Evolutionary conservation across 2,797 vertebrate species (phyloP).

Genomic region (Xyrichtys novacula): DNA sequence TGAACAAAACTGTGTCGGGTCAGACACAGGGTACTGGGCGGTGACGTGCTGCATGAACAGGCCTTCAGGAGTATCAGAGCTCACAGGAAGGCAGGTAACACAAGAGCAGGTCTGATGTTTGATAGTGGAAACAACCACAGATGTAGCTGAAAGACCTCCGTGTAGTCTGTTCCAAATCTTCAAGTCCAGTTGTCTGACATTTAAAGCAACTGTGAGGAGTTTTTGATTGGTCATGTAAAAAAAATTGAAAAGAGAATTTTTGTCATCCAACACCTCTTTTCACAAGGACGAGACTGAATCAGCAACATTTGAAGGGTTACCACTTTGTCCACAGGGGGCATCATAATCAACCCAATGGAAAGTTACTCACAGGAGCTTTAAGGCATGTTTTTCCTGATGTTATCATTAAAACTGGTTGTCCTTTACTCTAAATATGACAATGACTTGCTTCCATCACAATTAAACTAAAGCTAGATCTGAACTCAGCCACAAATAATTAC

Average conservation of each 20-base stretch:
- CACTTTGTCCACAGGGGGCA: no score
- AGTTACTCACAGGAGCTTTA: no score
- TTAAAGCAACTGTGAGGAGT: slow-evolving; percentile 5
- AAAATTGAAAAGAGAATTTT: no score
- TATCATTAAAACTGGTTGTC: not conserved
- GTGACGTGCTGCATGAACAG: slow-evolving; percentile 34
- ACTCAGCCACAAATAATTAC: not conserved
- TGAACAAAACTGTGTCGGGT: slow-evolving; percentile 66
- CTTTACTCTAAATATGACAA: no score
- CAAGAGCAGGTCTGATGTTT: slow-evolving; percentile 22
- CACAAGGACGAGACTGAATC: no score
- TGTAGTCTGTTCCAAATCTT: not conserved
- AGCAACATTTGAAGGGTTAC: no score
- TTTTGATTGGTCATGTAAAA: no score
- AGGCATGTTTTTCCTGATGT: slow-evolving; percentile 12
- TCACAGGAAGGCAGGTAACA: slow-evolving; percentile 33
- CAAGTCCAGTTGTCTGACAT: not conserved
- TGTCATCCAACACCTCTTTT: no score
- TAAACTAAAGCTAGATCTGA: not conserved
- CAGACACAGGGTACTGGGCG: slow-evolving; percentile 58
- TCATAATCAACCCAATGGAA: no score
- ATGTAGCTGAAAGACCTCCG: not conserved
- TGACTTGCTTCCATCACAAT: not conserved
- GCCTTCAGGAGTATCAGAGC: slow-evolving; percentile 52
- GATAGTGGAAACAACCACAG: slow-evolving; percentile 24